These are phyloP conservation scores for Pteromalus puparum DNA, from an alignment of 1,140 invertebrate species.

Conservation along the genomic window DNA sequence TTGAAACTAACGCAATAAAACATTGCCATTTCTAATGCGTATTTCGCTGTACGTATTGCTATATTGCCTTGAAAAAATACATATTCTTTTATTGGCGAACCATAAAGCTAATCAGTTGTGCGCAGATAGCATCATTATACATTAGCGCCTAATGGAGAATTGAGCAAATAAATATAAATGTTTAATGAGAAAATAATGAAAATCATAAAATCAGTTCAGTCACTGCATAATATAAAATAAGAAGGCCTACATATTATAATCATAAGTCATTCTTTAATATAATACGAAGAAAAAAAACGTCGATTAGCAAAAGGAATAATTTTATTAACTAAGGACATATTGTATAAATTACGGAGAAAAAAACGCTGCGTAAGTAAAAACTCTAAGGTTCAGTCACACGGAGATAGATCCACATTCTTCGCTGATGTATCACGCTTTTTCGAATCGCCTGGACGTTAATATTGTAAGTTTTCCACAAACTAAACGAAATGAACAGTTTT, in stretches of 20 bases:
- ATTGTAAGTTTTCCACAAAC: too few relatives aligned
- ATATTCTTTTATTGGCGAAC: background rate
- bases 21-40: background rate
- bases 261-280: background rate
- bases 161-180: constrained; percentile 3
- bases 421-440: background rate
- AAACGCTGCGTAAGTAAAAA: background rate
- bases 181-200: constrained; percentile 24
- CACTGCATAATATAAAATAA: constrained; percentile 3
- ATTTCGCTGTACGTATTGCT: background rate
- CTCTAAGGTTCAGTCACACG: background rate
- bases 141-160: background rate
- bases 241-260: background rate
- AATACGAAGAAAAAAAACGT: background rate
- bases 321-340: constrained; percentile 18
- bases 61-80: background rate
- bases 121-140: background rate
- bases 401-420: constrained; percentile 14
- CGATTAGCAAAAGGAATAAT: constrained; percentile 3
- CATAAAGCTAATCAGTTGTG: background rate
- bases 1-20: background rate
- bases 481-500: too few relatives aligned
- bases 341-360: constrained; percentile 17
- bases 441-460: too few relatives aligned
- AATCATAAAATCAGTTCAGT: constrained; percentile 23